Evolutionary conservation across 2,113 vertebrate species (phyloP).

Genomic region (Casuarius casuarius): DNA sequence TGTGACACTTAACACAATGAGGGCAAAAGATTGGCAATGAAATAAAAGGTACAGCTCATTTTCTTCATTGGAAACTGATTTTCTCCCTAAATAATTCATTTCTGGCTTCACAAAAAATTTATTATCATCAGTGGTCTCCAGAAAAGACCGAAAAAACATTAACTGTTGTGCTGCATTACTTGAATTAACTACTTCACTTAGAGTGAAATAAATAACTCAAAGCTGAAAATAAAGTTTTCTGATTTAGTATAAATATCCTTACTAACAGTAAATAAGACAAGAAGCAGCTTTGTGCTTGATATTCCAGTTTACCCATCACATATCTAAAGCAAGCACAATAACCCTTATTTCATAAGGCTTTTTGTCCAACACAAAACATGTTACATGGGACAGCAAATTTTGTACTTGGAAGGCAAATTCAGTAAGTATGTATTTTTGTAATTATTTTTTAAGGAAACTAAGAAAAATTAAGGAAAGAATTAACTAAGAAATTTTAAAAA

Average conservation of each 20-base stretch:
- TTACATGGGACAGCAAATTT: neutral
- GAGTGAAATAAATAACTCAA: neutral
- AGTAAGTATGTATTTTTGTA: neutral
- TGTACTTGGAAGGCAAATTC: neutral
- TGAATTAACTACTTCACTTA: neutral
- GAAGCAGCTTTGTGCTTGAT: neutral
- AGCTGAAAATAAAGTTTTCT: neutral
- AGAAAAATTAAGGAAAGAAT: neutral
- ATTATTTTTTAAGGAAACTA: neutral
- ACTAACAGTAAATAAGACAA: neutral
- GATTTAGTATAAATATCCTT: neutral
- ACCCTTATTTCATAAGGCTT: neutral
- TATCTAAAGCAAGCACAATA: neutral
- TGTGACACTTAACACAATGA: neutral
- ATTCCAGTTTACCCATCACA: neutral
- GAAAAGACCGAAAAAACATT: neutral
- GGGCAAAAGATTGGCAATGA: neutral
- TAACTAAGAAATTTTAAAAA: neutral
- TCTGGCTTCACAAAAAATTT: neutral
- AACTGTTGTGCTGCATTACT: neutral
- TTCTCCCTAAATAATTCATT: neutral
- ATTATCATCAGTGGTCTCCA: neutral
- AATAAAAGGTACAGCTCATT: neutral
- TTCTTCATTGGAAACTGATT: neutral
- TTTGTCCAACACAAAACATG: neutral